Percentiles rank a stretch among this genome's conserved stretches.
Evolutionary conservation across 2,888 invertebrate genomes (phyloP).

Genomic region (Sarcophaga subvicina): DNA sequence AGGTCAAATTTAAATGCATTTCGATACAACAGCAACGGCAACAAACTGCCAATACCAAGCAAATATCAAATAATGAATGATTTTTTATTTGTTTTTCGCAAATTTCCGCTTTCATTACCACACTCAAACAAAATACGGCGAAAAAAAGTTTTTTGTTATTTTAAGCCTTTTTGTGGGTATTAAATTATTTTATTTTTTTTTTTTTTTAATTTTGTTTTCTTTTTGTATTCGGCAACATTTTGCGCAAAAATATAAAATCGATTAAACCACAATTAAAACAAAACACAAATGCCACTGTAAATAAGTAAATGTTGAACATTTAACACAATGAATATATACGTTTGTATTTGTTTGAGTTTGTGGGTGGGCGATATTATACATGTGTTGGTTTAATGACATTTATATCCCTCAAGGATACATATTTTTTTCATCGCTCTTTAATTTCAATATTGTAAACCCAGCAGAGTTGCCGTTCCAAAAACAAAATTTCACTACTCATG

Average conservation of each 20-base stretch:
- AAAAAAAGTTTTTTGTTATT: too few relatives aligned
- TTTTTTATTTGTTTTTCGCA: too few relatives aligned
- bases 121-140: too few relatives aligned
- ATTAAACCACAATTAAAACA: slow-evolving; percentile 54
- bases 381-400: slow-evolving; percentile 36
- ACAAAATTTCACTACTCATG: not conserved
- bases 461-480: not conserved
- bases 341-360: not conserved
- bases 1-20: too few relatives aligned
- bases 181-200: too few relatives aligned
- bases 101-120: too few relatives aligned
- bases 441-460: not conserved
- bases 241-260: slow-evolving; percentile 38
- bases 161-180: too few relatives aligned
- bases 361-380: not conserved
- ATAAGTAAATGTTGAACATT: too few relatives aligned
- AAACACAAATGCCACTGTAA: not conserved
- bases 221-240: slow-evolving; percentile 16
- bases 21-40: too few relatives aligned
- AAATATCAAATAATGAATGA: too few relatives aligned
- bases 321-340: not conserved
- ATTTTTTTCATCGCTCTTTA: not conserved
- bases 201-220: too few relatives aligned
- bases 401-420: slow-evolving; percentile 25
- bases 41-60: too few relatives aligned